Conservation (phyloP, 2,113 vertebrate genomes). For the Labeo rohita region DNA sequence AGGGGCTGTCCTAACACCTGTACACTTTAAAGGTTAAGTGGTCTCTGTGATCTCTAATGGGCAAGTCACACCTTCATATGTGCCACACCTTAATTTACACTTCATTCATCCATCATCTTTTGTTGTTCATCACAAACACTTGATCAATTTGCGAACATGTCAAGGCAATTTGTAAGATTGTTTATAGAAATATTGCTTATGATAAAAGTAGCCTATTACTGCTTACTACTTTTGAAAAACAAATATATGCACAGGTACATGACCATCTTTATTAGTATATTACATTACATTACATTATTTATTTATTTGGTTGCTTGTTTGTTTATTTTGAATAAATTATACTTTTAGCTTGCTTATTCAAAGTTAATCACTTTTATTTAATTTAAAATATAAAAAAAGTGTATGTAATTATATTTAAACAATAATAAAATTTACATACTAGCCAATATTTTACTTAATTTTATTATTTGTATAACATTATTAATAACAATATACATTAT, state of each 20-base stretch:
- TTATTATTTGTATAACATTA: too few relatives aligned
- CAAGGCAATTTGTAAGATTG: slow-evolving; percentile 3
- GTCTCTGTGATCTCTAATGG: slow-evolving; percentile 40
- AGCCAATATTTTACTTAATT: too few relatives aligned
- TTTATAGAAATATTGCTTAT: background rate
- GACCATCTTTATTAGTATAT: too few relatives aligned
- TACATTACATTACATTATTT: too few relatives aligned
- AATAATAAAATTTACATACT: too few relatives aligned
- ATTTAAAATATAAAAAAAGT: too few relatives aligned
- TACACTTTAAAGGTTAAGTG: slow-evolving; percentile 32
- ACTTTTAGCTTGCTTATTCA: too few relatives aligned
- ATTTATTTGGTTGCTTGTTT: too few relatives aligned
- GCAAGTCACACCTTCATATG: slow-evolving; percentile 37
- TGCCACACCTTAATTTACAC: slow-evolving; percentile 53
- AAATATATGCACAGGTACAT: background rate
- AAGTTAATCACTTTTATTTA: too few relatives aligned
- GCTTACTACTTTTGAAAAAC: background rate
- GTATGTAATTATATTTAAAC: too few relatives aligned
- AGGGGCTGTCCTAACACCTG: slow-evolving; percentile 35
- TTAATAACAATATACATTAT: too few relatives aligned
- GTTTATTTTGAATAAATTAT: too few relatives aligned
- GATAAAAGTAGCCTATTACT: background rate
- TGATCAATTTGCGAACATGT: slow-evolving; percentile 2
- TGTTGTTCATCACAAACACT: slow-evolving; percentile 35
- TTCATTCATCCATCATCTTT: slow-evolving; percentile 33